A percentile compares a stretch with the other conserved stretches of the same genome.
Conservation (phyloP, 2,888 invertebrate genomes). For the Beris chalybata region DNA sequence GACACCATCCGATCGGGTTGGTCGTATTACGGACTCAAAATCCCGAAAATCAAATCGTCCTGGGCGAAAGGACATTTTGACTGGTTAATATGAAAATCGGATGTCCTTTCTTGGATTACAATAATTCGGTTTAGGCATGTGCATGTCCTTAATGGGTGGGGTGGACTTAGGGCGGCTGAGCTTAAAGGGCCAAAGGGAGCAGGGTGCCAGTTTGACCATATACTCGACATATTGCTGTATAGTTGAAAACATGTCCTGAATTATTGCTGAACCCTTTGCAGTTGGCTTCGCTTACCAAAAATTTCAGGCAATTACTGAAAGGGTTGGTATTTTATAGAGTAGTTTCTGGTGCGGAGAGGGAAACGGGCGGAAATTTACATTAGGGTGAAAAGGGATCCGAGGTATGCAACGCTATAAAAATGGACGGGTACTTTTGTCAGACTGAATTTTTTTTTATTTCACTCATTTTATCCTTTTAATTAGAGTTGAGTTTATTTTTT, state of each 20-base stretch:
- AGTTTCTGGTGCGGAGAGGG: neutral
- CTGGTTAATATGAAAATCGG: conserved; percentile 39
- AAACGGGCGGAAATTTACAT: conserved; percentile 16
- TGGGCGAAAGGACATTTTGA: conserved; percentile 38
- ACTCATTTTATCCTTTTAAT: conserved; percentile 7
- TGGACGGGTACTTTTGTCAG: too few species aligned
- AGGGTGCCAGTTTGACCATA: conserved; percentile 23
- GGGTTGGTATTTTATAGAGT: conserved; percentile 22
- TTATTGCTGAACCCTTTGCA: conserved; percentile 27
- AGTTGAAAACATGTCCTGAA: conserved; percentile 20
- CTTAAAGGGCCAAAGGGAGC: neutral
- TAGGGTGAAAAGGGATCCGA: conserved; percentile 3
- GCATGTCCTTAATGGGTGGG: conserved; percentile 16
- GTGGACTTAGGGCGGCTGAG: conserved; percentile 1
- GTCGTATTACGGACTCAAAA: conserved; percentile 19
- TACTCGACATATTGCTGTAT: conserved; percentile 19
- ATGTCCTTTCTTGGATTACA: conserved; percentile 37
- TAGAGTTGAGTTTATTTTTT: conserved; percentile 5
- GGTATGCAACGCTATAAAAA: too few species aligned
- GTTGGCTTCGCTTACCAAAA: conserved; percentile 23
- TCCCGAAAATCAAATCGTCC: conserved; percentile 34
- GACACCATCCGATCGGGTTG: conserved; percentile 22
- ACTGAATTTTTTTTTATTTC: neutral
- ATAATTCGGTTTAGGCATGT: conserved; percentile 26
- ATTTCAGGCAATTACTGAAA: conserved; percentile 28